Conservation (phyloP, 2,888 invertebrate species). For the Nomada ferruginata region DNA sequence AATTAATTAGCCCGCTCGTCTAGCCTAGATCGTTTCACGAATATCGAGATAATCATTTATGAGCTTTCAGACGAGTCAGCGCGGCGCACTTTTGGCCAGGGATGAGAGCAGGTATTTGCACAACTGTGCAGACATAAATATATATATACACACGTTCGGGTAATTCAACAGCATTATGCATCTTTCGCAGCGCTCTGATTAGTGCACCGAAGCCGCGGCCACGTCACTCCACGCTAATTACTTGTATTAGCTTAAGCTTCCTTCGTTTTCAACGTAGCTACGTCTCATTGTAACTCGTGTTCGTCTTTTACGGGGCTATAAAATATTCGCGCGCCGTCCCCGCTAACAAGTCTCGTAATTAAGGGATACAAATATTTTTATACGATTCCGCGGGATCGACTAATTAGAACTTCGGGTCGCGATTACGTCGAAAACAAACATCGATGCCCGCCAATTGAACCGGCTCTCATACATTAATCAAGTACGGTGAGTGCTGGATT, state of each 20-base stretch:
- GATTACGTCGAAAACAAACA: constrained; percentile 31
- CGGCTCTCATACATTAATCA: not conserved
- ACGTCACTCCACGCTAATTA: constrained; percentile 58
- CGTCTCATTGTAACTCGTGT: constrained; percentile 53
- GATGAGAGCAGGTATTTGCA: not conserved
- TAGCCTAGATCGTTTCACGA: constrained; percentile 53
- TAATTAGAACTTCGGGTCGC: constrained; percentile 45
- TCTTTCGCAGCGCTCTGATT: constrained; percentile 54
- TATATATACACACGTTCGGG: not conserved
- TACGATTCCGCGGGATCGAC: constrained; percentile 42
- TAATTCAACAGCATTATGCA: constrained; percentile 20
- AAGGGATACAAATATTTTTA: constrained; percentile 52
- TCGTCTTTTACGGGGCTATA: constrained; percentile 53
- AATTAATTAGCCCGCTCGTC: constrained; percentile 48
- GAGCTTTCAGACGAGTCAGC: constrained; percentile 47
- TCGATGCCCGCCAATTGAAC: not conserved
- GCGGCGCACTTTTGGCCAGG: constrained; percentile 35
- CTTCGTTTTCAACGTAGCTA: constrained; percentile 46
- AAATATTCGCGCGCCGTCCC: constrained; percentile 48
- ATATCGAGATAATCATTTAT: constrained; percentile 56
- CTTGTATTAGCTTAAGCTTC: constrained; percentile 60
- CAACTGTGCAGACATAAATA: not conserved
- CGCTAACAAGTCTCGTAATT: constrained; percentile 61
- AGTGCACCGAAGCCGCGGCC: constrained; percentile 40
- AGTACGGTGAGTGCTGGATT: not conserved